phyloP scores from a whole-genome alignment of 1,140 invertebrate genomes.

The Formica selysi region DNA sequence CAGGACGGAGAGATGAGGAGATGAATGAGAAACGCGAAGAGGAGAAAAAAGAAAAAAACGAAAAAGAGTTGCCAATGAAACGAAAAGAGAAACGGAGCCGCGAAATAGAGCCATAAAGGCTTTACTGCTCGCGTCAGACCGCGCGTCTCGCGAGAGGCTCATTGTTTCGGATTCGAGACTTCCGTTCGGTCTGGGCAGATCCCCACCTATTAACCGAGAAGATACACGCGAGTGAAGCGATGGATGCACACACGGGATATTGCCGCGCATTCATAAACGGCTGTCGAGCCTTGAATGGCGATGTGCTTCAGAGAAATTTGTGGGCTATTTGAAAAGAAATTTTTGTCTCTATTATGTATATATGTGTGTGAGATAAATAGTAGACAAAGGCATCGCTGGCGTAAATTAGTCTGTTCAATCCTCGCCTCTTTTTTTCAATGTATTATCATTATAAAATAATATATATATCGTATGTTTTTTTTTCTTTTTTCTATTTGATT shows the following conservation, averaged over 20 bases:
- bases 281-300: slow-evolving; percentile 46
- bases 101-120: slow-evolving; percentile 59
- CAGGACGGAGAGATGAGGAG: not conserved
- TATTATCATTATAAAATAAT: slow-evolving; percentile 44
- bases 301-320: slow-evolving; percentile 47
- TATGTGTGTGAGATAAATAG: slow-evolving; percentile 34
- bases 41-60: not conserved
- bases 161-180: slow-evolving; percentile 63
- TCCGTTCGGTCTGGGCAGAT: slow-evolving; percentile 57
- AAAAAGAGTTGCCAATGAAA: slow-evolving; percentile 35
- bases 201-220: slow-evolving; percentile 57
- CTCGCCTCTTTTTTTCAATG: not conserved
- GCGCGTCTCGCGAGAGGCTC: slow-evolving; percentile 60
- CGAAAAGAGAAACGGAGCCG: slow-evolving; percentile 52
- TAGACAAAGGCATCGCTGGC: not conserved
- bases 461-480: too few relatives aligned
- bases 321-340: slow-evolving; percentile 61
- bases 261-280: slow-evolving; percentile 51
- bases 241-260: slow-evolving; percentile 23
- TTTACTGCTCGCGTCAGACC: slow-evolving; percentile 63
- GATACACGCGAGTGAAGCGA: slow-evolving; percentile 57
- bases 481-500: slow-evolving; percentile 17
- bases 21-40: not conserved
- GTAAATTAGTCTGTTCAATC: slow-evolving; percentile 40
- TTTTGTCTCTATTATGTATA: slow-evolving; percentile 52